Conservation (phyloP, 2,888 invertebrate genomes). For the Campoplex capitator region DNA sequence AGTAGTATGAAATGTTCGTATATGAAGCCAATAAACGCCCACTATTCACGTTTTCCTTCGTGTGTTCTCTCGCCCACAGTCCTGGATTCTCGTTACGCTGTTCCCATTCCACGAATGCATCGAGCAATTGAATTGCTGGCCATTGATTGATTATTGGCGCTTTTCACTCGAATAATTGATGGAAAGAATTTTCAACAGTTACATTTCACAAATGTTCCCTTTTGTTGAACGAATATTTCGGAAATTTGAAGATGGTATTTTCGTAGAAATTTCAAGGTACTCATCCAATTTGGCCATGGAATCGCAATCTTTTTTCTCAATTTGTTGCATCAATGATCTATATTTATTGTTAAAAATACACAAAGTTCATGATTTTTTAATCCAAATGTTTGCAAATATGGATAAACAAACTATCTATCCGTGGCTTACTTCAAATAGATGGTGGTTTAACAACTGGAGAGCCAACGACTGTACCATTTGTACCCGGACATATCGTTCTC, state of each 20-base stretch:
- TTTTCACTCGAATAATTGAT: conserved; percentile 17
- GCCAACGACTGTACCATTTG: not conserved
- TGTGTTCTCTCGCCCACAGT: not conserved
- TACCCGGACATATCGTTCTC: not conserved
- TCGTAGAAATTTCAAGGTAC: not conserved
- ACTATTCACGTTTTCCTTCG: not conserved
- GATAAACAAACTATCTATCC: not conserved
- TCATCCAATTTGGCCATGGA: not conserved
- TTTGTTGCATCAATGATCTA: not conserved
- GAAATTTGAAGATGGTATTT: not conserved
- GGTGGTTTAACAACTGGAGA: not conserved
- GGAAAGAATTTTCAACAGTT: not conserved
- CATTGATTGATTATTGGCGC: conserved; percentile 28
- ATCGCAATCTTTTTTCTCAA: not conserved
- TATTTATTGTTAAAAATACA: not conserved
- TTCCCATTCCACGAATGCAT: conserved; percentile 26
- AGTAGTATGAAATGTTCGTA: conserved; percentile 41
- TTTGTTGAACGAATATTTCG: not conserved
- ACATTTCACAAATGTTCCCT: not conserved
- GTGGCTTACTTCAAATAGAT: not conserved
- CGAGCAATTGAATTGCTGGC: conserved; percentile 24
- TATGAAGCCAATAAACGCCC: conserved; percentile 50
- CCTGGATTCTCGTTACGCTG: conserved; percentile 10
- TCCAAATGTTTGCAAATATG: not conserved
- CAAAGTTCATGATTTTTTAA: not conserved